Evolutionary conservation across 2,888 invertebrate genomes (phyloP), one percentile per base, ranked within the genome.

Genomic region (Leucoma salicis): DNA sequence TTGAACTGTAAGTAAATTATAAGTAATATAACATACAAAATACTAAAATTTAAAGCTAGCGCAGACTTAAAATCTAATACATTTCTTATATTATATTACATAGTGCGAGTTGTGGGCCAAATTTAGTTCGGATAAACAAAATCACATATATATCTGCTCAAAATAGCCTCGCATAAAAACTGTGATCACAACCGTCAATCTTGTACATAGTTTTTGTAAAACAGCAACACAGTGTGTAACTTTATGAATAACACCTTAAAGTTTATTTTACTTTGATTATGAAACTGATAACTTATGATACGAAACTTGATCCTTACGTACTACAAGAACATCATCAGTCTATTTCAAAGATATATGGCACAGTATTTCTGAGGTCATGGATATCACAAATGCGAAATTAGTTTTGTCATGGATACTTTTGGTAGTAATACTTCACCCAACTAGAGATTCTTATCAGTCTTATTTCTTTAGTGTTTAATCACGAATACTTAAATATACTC

Each of bases 21-120:
- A 51, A 50, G 53, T 63, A 54, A 42, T 47, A 67, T 58, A 61
- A 65, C 62, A 50, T 62, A 52, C 49, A 68, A 63, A 68, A 66
- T 63, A 66, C 66, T 53, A 67, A 76, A 70, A 71, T 70, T 82
- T 82, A 81, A 82, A 81, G 81, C 82, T 82, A 77, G 65, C 58
- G 62, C 67, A 75, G 70, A 80, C 74, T 79, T 76, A 64, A 49
- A 56, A 57, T 52, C 21, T 47, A 48, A 59, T 53, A 44, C 46
- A 41, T 43, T 38, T 50, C 42, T 41, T 48, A 38, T 51, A 54
- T 21, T 50, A 44, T 52, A 54, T 21, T n/a, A n/a, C n/a, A 21
- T 8, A 21, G 49, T 37, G 46, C 48, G 55, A 59, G 62, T 59
- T 51, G 49, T 52, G 46, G 42, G 38, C 31, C 46, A 42, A 18